Evolutionary conservation across 2,797 vertebrate genomes (phyloP), one percentile per base, ranked within the genome.

Genomic region (Gephyroberyx darwinii): DNA sequence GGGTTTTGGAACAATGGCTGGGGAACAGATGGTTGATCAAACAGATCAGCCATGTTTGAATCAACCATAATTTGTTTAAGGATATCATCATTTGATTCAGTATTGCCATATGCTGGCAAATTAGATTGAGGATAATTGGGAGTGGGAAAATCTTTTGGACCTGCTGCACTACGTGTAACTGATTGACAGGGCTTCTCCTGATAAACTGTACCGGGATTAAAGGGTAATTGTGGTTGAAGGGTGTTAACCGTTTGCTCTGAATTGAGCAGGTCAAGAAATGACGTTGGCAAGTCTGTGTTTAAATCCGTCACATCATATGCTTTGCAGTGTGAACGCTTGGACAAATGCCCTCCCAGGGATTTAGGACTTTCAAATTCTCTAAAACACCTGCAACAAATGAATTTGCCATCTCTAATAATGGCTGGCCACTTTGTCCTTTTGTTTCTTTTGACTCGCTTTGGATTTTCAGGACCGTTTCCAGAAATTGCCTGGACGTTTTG

Each of bases 341-440:
- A 99, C 74, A 99, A 94, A 88, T 99, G 98, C 64, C 98, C 98
- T 69, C 98, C 97, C 7, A 99, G 94, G 47, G 97, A 99, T 85
- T 96, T 95, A 19, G 97, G 95, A 88, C 96, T 97, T 57, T 93
- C 87, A 86, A 99, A 99, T 75, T 95, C 92, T 88, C 97, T 93
- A 75, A 94, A 98, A 91, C 98, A 99, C 53, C 96, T 93, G 71
- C 96, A 95, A 83, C 98, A 99, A 82, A 98, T 93, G 85, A 96
- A 98, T 87, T 99, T 99, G 4, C 97, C 97, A 82, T 98, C 95
- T 88, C 91, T 94, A 65, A 97, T 88, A 82, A 99, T 98, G 37
- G 98, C 97, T 56, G 98, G 98, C 95, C 96, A 98, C 75, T 97
- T 99, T 51, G 95, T 93, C 75, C 96, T 94, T 83, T 86, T 95